phyloP scores from a whole-genome alignment of 2,888 invertebrate genomes.

The Parthenolecanium corni region DNA sequence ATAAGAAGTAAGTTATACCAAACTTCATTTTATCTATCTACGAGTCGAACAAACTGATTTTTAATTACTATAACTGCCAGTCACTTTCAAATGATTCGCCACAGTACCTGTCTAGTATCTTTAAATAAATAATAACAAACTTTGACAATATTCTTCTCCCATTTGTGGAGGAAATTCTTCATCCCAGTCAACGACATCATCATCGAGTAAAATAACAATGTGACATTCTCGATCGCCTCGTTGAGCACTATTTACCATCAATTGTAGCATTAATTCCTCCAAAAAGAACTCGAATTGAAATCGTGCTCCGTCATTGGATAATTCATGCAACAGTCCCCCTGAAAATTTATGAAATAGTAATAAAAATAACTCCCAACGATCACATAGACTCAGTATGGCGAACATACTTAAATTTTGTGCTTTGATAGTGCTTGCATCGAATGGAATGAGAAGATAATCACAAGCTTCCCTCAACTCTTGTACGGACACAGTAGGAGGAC shows the following conservation, averaged over 20 bases:
- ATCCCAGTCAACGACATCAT: slow-evolving; percentile 96
- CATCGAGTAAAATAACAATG: slow-evolving; percentile 88
- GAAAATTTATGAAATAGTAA: slow-evolving; percentile 15
- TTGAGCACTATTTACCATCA: slow-evolving; percentile 89
- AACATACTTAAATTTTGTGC: slow-evolving; percentile 87
- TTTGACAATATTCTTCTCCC: slow-evolving; percentile 98
- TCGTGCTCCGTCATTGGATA: slow-evolving; percentile 98
- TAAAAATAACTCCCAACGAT: neutral
- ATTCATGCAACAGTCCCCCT: slow-evolving; percentile 90
- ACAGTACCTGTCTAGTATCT: too few species aligned
- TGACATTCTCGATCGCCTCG: slow-evolving; percentile 96
- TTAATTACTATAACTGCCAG: too few species aligned
- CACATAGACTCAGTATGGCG: neutral
- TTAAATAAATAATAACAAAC: slow-evolving; percentile 41
- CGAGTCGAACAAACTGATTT: too few species aligned
- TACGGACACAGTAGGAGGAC: slow-evolving; percentile 90
- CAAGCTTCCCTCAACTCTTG: slow-evolving; percentile 96
- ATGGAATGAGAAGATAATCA: slow-evolving; percentile 94
- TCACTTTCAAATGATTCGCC: too few species aligned
- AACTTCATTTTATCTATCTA: too few species aligned
- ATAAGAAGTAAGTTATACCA: too few species aligned
- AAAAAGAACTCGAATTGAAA: slow-evolving; percentile 93
- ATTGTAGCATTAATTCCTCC: slow-evolving; percentile 85
- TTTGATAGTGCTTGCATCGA: slow-evolving; percentile 87
- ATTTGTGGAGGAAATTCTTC: slow-evolving; percentile 98